Evolutionary conservation across 1,140 invertebrate species (phyloP).

Genomic region (Drosophila orena): DNA sequence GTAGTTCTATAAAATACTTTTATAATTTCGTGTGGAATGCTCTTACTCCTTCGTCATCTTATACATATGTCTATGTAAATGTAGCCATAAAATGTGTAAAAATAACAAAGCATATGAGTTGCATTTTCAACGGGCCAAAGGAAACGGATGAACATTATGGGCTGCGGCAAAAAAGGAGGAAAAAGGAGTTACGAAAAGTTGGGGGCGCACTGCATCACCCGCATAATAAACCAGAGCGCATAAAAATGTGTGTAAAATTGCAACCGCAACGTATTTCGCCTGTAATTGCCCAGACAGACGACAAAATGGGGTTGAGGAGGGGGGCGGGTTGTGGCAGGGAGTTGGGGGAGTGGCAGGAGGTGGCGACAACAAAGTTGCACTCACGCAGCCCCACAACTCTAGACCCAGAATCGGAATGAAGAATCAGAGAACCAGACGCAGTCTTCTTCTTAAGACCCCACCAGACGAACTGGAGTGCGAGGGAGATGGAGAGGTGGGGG

Average conservation of each 20-base stretch:
- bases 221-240: constrained; percentile 72
- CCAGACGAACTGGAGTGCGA: constrained; percentile 34
- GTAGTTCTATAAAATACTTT: background rate
- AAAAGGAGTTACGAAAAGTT: background rate
- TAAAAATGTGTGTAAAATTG: constrained; percentile 60
- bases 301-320: constrained; percentile 21
- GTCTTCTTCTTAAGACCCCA: constrained; percentile 31
- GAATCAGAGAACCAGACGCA: constrained; percentile 25
- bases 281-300: constrained; percentile 56
- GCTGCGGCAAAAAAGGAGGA: constrained; percentile 32
- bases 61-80: constrained; percentile 44
- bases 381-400: constrained; percentile 42
- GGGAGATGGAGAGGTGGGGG: background rate
- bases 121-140: constrained; percentile 63
- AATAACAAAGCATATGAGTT: constrained; percentile 78
- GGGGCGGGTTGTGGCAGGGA: background rate
- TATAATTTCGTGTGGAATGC: constrained; percentile 2
- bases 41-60: constrained; percentile 20
- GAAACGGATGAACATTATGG: constrained; percentile 66
- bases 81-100: constrained; percentile 73
- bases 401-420: constrained; percentile 35
- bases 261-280: constrained; percentile 49
- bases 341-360: constrained; percentile 12
- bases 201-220: constrained; percentile 45
- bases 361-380: constrained; percentile 60